Evolutionary conservation across 1,140 invertebrate species (phyloP), one percentile per base, ranked within the genome.

Genomic region (Araneus ventricosus): DNA sequence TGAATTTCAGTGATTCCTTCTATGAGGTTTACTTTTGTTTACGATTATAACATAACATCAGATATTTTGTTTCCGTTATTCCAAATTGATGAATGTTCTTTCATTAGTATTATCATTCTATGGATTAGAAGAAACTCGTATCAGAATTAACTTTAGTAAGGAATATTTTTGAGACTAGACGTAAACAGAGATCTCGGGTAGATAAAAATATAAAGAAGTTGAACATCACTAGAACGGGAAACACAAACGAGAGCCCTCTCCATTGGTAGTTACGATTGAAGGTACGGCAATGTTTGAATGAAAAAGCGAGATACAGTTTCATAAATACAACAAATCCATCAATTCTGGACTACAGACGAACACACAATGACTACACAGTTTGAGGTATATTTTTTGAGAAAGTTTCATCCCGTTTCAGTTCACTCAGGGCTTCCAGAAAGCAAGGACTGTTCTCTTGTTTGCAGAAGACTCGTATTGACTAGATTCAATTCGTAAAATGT

Each of bases 351-450:
- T 75, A 75, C 30, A 75, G 30, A 75, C 70, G 70, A 75, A 37
- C 70, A 34, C 30, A 75, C 63, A 67, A n/a, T 67, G 63, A 67
- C 70, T 75, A 75, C 70, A 75, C 14, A 75, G 70, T 75, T 75
- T 75, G 70, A 75, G 70, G 70, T 75, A 75, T 75, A 34, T 75
- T 22, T 67, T 67, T 10, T 27, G 45, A 52, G 45, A 52, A 52
- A 52, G 45, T 52, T 52, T 52, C 45, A 52, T 52, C 10, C 45
- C 45, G 45, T 52, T 52, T 52, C 45, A 52, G 45, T 52, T 52
- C 45, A 52, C 14, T 52, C 45, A 52, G 17, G 17, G 45, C 45
- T 52, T 52, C 45, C 45, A 52, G 45, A 52, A 52, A 52, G 45
- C 45, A 52, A 52, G 45, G 45, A 52, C 45, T 17, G 10, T 14